Percentiles rank a stretch among this genome's conserved stretches.
Evolutionary conservation across 2,797 vertebrate species (phyloP).

Genomic region (Cyprinodon diabolis): DNA sequence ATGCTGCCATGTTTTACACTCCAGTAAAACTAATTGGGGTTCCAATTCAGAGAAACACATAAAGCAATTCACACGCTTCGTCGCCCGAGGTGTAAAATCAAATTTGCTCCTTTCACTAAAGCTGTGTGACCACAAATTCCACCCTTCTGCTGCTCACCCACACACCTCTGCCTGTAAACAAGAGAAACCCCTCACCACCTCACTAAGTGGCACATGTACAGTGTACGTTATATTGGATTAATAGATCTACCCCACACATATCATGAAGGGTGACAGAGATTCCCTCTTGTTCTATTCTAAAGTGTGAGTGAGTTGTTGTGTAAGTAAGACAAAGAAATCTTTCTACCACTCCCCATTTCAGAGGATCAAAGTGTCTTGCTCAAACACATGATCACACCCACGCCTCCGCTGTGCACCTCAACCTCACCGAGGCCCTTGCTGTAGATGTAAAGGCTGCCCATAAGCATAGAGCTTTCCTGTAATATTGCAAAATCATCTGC

Average conservation of each 20-base stretch:
- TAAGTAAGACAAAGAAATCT: slow-evolving; percentile 39
- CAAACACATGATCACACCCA: slow-evolving; percentile 54
- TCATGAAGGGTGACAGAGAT: slow-evolving; percentile 20
- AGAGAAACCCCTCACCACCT: slow-evolving; percentile 32
- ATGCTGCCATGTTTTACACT: slow-evolving; percentile 73
- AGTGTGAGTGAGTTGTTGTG: slow-evolving; percentile 36
- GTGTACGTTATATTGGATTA: slow-evolving; percentile 31
- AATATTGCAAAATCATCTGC: slow-evolving; percentile 20
- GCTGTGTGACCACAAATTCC: slow-evolving; percentile 55
- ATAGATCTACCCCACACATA: slow-evolving; percentile 6
- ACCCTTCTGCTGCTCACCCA: slow-evolving; percentile 45
- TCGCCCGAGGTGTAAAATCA: slow-evolving; percentile 71
- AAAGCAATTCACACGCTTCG: slow-evolving; percentile 62
- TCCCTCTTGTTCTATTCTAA: slow-evolving; percentile 33
- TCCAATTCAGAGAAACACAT: slow-evolving; percentile 66
- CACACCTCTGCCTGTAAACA: slow-evolving; percentile 43
- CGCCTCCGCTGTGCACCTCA: slow-evolving; percentile 31
- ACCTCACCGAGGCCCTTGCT: slow-evolving; percentile 9
- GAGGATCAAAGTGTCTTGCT: slow-evolving; percentile 57
- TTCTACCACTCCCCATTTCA: slow-evolving; percentile 51
- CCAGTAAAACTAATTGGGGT: slow-evolving; percentile 73
- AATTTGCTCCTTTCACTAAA: slow-evolving; percentile 63
- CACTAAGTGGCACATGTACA: slow-evolving; percentile 37
- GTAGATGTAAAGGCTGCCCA: slow-evolving; percentile 21
- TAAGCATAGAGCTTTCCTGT: slow-evolving; percentile 14